Conservation (phyloP, 2,888 invertebrate genomes). For the Dugesia japonica region DNA sequence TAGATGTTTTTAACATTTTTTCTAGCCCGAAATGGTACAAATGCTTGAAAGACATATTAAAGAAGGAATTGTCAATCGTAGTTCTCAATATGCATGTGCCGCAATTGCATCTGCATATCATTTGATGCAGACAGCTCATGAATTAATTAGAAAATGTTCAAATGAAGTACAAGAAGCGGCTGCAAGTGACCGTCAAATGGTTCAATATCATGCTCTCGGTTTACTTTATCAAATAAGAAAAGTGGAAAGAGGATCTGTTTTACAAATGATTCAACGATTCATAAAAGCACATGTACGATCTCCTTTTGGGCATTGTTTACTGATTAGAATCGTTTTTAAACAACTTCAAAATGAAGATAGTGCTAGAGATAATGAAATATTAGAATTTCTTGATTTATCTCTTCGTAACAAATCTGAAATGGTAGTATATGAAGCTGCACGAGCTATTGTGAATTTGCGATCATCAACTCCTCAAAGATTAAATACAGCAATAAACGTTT, state of each 20-base stretch:
- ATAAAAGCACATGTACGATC: slow-evolving; percentile 70
- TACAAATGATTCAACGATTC: slow-evolving; percentile 77
- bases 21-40: slow-evolving; percentile 59
- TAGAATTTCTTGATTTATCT: slow-evolving; percentile 80
- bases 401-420: slow-evolving; percentile 92
- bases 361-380: slow-evolving; percentile 45
- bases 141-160: slow-evolving; percentile 88
- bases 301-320: slow-evolving; percentile 74
- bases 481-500: slow-evolving; percentile 79
- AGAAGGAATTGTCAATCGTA: slow-evolving; percentile 95
- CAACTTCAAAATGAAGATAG: slow-evolving; percentile 67
- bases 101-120: slow-evolving; percentile 67
- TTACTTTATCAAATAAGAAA: slow-evolving; percentile 81
- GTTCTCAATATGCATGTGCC: slow-evolving; percentile 81
- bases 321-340: slow-evolving; percentile 50
- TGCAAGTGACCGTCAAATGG: slow-evolving; percentile 62
- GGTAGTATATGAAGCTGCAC: slow-evolving; percentile 96
- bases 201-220: slow-evolving; percentile 83
- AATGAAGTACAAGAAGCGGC: slow-evolving; percentile 93
- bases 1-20: slow-evolving; percentile 5
- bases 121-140: slow-evolving; percentile 56
- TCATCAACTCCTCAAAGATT: slow-evolving; percentile 67
- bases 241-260: slow-evolving; percentile 81
- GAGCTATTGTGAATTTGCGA: slow-evolving; percentile 78
- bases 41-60: slow-evolving; percentile 98